Evolutionary conservation across 2,113 vertebrate genomes (phyloP), one percentile per base, ranked within the genome.

Genomic region (Toxostoma redivivum): DNA sequence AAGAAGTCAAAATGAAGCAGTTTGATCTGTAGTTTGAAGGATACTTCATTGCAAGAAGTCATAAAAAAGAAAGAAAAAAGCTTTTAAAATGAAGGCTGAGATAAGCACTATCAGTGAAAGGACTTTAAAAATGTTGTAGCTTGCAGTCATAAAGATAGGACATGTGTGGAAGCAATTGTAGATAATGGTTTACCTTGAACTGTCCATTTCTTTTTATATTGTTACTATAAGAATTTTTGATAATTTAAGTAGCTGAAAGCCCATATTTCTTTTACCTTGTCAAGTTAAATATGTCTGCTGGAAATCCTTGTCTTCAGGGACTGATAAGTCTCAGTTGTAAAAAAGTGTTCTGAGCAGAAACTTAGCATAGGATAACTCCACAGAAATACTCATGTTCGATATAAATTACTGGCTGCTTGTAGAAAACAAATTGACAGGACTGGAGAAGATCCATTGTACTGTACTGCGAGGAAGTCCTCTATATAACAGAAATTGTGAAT

Each of bases 81-180:
- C 42, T 66, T 90, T 77, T 71, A 66, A 88, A 92, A 86, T 25
- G 45, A 78, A 74, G 89, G 28, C n/a, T 80, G 72, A 92, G 88
- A 95, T 96, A 93, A 94, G 86, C 61, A 31, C 72, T 95, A 9
- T 95, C 93, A 47, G 61, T 94, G 69, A 86, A 93, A 86, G 37
- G 40, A 81, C 80, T 67, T 90, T 76, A 81, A 61, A 92, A 88
- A 81, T 33, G 65, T 87, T 94, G 69, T 73, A 86, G 56, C 60
- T 42, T 89, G 67, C 47, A 92, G 61, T 92, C 64, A 7, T 94
- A 92, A 96, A 92, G 77, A 89, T 84, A 92, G 37, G 37, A 56
- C 15, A 6, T 53, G 40, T 64, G 40, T 61, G 65, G 65, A 92
- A 94, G 69, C 2, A 23, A 11, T 57, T 84, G 28, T 58, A 87